Evolutionary conservation across 1,140 invertebrate genomes (phyloP).

Genomic region (Nasonia vitripennis): DNA sequence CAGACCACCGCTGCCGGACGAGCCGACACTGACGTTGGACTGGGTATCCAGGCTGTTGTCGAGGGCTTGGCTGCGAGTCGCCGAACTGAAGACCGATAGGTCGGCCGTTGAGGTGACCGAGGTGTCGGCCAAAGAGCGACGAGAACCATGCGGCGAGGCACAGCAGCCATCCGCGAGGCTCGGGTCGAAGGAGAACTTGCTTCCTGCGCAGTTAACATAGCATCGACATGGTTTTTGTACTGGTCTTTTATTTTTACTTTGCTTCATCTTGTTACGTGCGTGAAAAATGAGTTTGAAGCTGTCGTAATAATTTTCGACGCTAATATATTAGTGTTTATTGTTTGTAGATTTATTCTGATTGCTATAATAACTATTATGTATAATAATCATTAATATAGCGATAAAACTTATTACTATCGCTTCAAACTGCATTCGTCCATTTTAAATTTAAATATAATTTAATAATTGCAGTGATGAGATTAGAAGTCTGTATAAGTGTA

Average conservation of each 20-base stretch:
- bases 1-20: constrained; percentile 77
- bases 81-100: constrained; percentile 86
- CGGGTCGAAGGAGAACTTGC: constrained; percentile 82
- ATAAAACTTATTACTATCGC: background rate
- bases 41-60: constrained; percentile 85
- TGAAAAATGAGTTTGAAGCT: background rate
- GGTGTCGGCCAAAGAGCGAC: constrained; percentile 87
- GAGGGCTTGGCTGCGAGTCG: constrained; percentile 81
- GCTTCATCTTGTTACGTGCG: background rate
- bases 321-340: no score
- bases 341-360: no score
- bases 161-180: constrained; percentile 81
- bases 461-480: background rate
- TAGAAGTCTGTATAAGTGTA: background rate
- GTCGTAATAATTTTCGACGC: background rate
- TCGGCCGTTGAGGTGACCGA: constrained; percentile 89
- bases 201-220: constrained; percentile 66
- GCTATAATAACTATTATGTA: no score
- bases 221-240: constrained; percentile 30
- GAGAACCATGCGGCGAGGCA: constrained; percentile 81
- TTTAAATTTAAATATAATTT: background rate
- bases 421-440: background rate
- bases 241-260: constrained; percentile 3
- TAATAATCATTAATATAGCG: no score
- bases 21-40: constrained; percentile 82